Base-by-base conservation (phyloP, 2,113 vertebrate species). In the Lontra canadensis region DNA sequence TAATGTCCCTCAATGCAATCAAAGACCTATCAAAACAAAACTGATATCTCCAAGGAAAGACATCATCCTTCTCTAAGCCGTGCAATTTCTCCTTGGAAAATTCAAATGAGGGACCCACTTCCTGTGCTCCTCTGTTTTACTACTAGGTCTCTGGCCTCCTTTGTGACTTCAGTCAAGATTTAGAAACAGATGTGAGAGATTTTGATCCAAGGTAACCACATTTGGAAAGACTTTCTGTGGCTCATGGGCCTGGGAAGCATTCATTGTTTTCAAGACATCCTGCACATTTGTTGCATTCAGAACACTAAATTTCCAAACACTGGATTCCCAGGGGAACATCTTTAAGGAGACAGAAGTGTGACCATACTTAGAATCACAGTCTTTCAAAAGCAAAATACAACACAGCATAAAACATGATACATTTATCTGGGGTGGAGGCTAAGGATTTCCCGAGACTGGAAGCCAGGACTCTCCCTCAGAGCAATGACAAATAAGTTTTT, bases 1-100 rank as follows among this genome's bases (percentile, higher is more conserved):
- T 25, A 71, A 76, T 3, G 44, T 61, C 81, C 76, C 81, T 93
- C 65, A 39, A 8, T 13, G 44, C 73, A 93, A 26, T 81, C 86
- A 78, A 95, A 95, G 67, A 44, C 23, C 80, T 47, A 44, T 90
- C 81, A 73, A 47, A 88, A 93, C 29, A 93, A 92, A 84, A 81
- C 20, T 52, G 74, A 15, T 69, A 29, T 63, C 81, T 49, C 52
- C 44, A 5, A 47, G 81, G 49, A 92, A 63, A n/a, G 65, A 95
- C 82, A 52, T 17, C 29, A 39, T 20, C 65, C 36, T 59, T 80
- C 82, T 83, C 61, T 29, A 63, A 79, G n/a, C 63, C 34, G 3
- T 18, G 49, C 36, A 13, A 23, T 36, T 57, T 74, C 57, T 94
- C 74, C 61, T 0, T 20, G 18, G 49, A 67, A 92, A 86, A 85